Conservation (phyloP, 2,888 invertebrate genomes). For the Zygogramma bicolorata region DNA sequence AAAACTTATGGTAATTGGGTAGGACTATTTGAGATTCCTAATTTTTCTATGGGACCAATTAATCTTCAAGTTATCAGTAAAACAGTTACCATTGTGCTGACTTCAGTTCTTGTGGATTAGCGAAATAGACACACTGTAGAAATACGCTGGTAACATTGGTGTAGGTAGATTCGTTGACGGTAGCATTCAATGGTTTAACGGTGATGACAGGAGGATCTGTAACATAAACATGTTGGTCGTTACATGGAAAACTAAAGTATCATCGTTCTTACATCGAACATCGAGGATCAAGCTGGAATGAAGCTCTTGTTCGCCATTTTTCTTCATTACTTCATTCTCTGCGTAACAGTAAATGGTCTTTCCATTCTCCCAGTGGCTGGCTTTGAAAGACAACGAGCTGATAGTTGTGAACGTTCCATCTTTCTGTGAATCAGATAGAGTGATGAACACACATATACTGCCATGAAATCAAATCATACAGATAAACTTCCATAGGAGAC, state of each 20-base stretch:
- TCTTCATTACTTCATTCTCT: conserved; percentile 82
- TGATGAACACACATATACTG: background rate
- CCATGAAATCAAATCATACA: background rate
- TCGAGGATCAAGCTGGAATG: conserved; percentile 79
- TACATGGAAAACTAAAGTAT: background rate
- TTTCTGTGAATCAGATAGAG: conserved; percentile 67
- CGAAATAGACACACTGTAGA: conserved; percentile 82
- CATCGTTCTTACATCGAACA: conserved; percentile 83
- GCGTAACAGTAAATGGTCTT: conserved; percentile 84
- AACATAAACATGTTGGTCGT: conserved; percentile 50
- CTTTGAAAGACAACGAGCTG: conserved; percentile 83
- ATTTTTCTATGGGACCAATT: too few species aligned
- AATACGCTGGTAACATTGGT: conserved; percentile 70
- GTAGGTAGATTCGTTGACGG: conserved; percentile 77
- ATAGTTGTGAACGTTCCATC: conserved; percentile 86
- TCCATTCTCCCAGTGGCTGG: conserved; percentile 85
- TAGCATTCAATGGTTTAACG: conserved; percentile 80
- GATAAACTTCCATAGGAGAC: too few species aligned
- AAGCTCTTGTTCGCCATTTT: conserved; percentile 81
- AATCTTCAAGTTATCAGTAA: too few species aligned
- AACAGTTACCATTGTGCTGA: conserved; percentile 81
- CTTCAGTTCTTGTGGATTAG: conserved; percentile 85
- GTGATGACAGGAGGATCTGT: conserved; percentile 88
- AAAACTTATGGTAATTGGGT: too few species aligned
- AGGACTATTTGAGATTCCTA: too few species aligned